Percentiles rank a stretch among this genome's conserved stretches.
phyloP scores from a whole-genome alignment of 23 tunicate species.

The Clavelina lepadiformis region DNA sequence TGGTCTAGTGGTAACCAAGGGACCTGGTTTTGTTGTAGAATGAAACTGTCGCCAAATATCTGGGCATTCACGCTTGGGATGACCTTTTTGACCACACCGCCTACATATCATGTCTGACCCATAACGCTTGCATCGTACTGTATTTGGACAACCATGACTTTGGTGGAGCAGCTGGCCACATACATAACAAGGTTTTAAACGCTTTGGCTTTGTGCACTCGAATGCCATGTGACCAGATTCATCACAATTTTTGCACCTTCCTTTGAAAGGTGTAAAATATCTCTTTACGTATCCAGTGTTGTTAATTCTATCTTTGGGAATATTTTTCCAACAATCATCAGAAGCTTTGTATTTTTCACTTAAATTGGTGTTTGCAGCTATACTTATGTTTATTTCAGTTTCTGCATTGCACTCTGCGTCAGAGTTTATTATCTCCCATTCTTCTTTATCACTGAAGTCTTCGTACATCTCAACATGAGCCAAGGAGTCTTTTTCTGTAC shows the following conservation, averaged over 20 bases:
- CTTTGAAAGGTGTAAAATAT: background rate
- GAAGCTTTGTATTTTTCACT: background rate
- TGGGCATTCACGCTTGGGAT: constrained; percentile 12
- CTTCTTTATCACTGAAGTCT: constrained; percentile 6
- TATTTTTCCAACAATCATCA: constrained; percentile 12
- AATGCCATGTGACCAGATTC: constrained; percentile 10
- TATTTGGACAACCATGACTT: background rate
- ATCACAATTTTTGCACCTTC: constrained; percentile 26
- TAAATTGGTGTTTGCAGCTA: background rate
- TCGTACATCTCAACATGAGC: too few species aligned
- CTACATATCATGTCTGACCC: constrained; percentile 1
- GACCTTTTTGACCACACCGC: constrained; percentile 17
- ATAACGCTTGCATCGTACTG: background rate
- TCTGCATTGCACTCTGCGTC: background rate
- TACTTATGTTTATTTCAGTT: background rate
- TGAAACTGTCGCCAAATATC: constrained; percentile 50
- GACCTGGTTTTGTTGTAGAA: constrained; percentile 26
- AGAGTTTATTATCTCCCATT: constrained; percentile 14
- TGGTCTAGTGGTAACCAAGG: background rate
- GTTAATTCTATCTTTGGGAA: background rate
- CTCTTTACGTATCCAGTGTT: background rate
- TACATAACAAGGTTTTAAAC: constrained; percentile 5
- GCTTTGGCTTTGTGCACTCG: constrained; percentile 17
- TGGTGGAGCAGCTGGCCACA: constrained; percentile 20
- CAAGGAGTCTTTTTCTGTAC: too few species aligned